Conservation (phyloP, 2,888 invertebrate species). For the Neria commutata region DNA sequence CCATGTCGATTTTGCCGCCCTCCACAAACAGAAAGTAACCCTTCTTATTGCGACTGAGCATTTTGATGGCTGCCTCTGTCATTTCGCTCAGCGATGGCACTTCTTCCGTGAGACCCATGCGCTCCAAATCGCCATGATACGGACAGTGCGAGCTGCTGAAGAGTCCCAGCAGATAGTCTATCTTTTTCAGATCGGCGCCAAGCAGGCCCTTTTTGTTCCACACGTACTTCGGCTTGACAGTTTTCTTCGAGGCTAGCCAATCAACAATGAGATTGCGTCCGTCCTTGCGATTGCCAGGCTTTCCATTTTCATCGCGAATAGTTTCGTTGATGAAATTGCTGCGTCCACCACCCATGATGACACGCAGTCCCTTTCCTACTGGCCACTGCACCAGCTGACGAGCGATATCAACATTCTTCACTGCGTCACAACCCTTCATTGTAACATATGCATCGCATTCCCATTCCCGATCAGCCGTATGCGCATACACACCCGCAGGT, state of each 20-base stretch:
- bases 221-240: conserved; percentile 54
- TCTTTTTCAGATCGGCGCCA: conserved; percentile 58
- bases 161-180: conserved; percentile 67
- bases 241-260: conserved; percentile 65
- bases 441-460: conserved; percentile 68
- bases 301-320: conserved; percentile 65
- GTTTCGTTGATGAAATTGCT: conserved; percentile 46
- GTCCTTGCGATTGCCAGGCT: conserved; percentile 66
- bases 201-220: conserved; percentile 44
- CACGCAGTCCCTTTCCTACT: conserved; percentile 74
- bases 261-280: conserved; percentile 70
- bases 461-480: conserved; percentile 73
- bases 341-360: conserved; percentile 61
- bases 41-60: conserved; percentile 66
- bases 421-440: conserved; percentile 58
- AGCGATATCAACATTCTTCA: conserved; percentile 72
- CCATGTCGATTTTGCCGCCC: conserved; percentile 64
- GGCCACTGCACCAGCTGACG: conserved; percentile 70
- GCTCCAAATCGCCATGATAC: conserved; percentile 66
- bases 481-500: conserved; percentile 75
- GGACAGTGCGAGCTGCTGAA: conserved; percentile 65
- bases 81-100: conserved; percentile 73
- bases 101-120: conserved; percentile 55
- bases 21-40: conserved; percentile 79
- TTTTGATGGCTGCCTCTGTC: conserved; percentile 69